phyloP scores from a whole-genome alignment of 2,797 vertebrate genomes.

The Mergus octosetaceus region DNA sequence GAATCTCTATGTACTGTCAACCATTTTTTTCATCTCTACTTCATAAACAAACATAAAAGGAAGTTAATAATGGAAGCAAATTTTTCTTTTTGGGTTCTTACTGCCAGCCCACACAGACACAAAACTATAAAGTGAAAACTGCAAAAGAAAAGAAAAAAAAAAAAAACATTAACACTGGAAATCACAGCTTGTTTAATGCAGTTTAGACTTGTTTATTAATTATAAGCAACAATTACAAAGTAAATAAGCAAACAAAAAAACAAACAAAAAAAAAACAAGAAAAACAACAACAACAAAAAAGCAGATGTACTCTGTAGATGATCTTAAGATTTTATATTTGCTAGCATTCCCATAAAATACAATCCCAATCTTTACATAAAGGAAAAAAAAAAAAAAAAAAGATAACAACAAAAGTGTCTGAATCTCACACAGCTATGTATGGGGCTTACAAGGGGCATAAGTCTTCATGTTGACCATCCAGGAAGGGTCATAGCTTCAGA shows the following conservation, averaged over 20 bases:
- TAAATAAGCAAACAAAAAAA: conserved; percentile 13
- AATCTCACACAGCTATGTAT: background rate
- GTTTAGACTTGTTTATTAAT: conserved; percentile 32
- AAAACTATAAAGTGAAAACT: background rate
- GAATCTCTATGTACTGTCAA: background rate
- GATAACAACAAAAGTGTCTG: background rate
- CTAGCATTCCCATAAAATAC: background rate
- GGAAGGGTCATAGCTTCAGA: background rate
- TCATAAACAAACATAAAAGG: background rate
- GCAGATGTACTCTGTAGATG: background rate
- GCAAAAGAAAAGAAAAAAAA: background rate
- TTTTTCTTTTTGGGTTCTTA: background rate
- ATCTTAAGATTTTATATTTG: background rate
- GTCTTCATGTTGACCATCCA: background rate
- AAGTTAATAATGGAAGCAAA: conserved; percentile 4
- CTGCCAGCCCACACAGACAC: background rate
- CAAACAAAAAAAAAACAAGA: background rate
- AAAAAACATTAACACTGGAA: background rate
- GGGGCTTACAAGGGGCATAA: accelerated
- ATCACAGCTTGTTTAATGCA: background rate
- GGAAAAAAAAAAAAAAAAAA: background rate
- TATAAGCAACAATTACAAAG: conserved; percentile 9
- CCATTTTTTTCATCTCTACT: background rate
- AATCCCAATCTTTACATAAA: background rate
- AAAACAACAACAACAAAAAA: background rate